Conservation (phyloP, 2,113 vertebrate species). For the Phylloscopus whistleri region DNA sequence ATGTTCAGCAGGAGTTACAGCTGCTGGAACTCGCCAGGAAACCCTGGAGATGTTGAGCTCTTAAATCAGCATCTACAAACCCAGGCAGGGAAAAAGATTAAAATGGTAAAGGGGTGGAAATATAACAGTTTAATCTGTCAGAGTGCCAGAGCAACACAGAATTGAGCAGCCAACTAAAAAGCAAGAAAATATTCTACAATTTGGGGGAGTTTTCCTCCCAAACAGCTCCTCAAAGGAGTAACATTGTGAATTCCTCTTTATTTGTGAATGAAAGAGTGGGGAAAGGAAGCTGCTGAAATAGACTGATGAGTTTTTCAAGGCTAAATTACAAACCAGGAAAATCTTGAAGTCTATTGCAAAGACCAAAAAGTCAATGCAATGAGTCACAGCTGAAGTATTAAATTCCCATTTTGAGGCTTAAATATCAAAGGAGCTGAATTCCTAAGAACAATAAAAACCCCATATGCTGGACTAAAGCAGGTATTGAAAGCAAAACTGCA, state of each 20-base stretch:
- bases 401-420: not conserved
- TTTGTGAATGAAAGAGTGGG: not conserved
- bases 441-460: not conserved
- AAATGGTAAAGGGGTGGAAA: not conserved
- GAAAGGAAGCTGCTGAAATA: not conserved
- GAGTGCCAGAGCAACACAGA: not conserved
- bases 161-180: not conserved
- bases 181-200: accelerated
- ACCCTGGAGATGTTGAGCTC: not conserved
- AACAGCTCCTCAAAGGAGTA: not conserved
- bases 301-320: not conserved
- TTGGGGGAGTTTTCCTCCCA: not conserved
- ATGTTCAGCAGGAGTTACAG: not conserved
- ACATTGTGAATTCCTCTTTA: not conserved
- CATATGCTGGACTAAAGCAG: not conserved
- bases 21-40: not conserved
- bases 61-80: not conserved
- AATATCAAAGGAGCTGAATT: not conserved
- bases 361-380: not conserved
- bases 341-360: not conserved
- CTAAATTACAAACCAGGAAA: not conserved
- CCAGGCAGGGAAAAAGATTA: not conserved
- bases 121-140: not conserved
- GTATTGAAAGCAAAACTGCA: not conserved
- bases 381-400: not conserved